phyloP scores from a whole-genome alignment of 2,797 vertebrate genomes.

The Muraenolepis orangiensis region DNA sequence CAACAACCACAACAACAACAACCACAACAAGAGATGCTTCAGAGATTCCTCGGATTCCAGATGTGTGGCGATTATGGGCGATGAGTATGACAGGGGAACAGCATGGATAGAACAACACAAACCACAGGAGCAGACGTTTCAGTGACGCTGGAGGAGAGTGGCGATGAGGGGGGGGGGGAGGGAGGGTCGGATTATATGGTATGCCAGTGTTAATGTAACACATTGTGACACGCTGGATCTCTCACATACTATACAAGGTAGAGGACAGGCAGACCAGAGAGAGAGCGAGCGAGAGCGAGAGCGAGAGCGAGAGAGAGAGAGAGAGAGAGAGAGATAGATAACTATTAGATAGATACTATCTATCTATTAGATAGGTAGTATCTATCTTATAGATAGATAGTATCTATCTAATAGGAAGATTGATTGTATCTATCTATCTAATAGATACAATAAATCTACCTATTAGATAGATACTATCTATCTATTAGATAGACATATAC shows the following conservation, averaged over 20 bases:
- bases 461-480: no score
- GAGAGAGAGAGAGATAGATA: background rate
- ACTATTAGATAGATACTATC: no score
- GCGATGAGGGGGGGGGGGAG: background rate
- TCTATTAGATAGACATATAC: no score
- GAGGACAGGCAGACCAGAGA: conserved; percentile 13
- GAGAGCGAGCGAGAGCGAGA: background rate
- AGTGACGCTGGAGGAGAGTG: background rate
- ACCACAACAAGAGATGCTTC: background rate
- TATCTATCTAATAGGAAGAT: no score
- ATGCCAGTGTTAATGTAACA: conserved; percentile 55
- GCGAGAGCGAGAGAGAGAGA: conserved; percentile 1
- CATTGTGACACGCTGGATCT: conserved; percentile 35
- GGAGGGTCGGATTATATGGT: conserved; percentile 57
- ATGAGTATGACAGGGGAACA: background rate
- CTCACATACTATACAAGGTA: conserved; percentile 42
- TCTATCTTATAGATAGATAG: no score
- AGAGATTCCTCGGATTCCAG: background rate
- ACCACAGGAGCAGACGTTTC: background rate
- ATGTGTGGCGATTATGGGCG: background rate
- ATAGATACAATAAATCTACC: no score
- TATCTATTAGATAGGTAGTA: no score
- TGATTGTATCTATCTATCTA: no score
- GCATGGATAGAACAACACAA: background rate
- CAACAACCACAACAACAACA: no score